Conservation (phyloP, 2,113 vertebrate species). For the Atlantisia rogersi region DNA sequence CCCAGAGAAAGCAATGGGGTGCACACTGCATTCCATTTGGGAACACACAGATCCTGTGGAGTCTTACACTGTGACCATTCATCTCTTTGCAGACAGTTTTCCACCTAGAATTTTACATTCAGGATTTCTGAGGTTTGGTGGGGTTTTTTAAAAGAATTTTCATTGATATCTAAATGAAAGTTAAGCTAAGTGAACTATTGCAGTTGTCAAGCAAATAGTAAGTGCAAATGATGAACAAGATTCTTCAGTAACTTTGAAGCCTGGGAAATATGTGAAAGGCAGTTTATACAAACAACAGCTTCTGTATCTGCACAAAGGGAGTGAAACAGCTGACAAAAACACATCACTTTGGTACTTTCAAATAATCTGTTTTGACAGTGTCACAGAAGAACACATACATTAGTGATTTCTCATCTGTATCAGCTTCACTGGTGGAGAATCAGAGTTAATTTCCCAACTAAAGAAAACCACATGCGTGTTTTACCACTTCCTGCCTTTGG, state of each 20-base stretch:
- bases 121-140: background rate
- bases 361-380: conserved; percentile 28
- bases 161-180: background rate
- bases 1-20: background rate
- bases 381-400: background rate
- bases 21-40: background rate
- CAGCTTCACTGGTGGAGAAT: conserved; percentile 36
- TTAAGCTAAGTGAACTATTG: background rate
- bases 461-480: conserved; percentile 61
- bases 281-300: conserved; percentile 34
- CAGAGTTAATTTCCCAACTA: conserved; percentile 47
- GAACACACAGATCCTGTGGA: rapidly evolving
- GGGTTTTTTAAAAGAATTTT: background rate
- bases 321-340: conserved; percentile 23
- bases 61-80: background rate
- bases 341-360: background rate
- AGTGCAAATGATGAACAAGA: background rate
- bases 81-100: background rate
- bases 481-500: conserved; percentile 65
- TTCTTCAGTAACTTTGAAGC: background rate
- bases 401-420: conserved; percentile 27
- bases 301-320: background rate
- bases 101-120: background rate
- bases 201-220: background rate
- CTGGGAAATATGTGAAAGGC: background rate